phyloP scores from a whole-genome alignment of 1,140 invertebrate species.

The Eumaeus atala region DNA sequence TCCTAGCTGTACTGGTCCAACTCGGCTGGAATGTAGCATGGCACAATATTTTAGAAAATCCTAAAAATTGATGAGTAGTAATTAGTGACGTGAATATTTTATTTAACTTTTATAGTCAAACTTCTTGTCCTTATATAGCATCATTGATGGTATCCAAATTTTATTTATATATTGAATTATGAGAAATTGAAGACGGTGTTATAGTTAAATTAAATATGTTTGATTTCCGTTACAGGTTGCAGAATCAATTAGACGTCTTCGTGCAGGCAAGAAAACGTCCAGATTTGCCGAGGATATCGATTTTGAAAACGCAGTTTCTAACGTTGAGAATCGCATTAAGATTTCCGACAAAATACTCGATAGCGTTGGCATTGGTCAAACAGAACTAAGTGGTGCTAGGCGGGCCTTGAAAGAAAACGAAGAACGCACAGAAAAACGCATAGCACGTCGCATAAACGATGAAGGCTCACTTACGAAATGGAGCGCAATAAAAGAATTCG shows the following conservation, averaged over 20 bases:
- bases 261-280: slow-evolving; percentile 73
- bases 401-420: slow-evolving; percentile 66
- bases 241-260: slow-evolving; percentile 66
- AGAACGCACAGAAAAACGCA: slow-evolving; percentile 71
- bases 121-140: too few species aligned
- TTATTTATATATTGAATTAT: too few species aligned
- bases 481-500: slow-evolving; percentile 64
- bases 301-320: slow-evolving; percentile 73
- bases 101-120: too few species aligned
- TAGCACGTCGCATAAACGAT: slow-evolving; percentile 59
- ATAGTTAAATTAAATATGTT: too few species aligned
- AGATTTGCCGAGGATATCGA: slow-evolving; percentile 75
- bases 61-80: too few species aligned
- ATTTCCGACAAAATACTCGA: slow-evolving; percentile 77
- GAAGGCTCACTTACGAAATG: slow-evolving; percentile 72
- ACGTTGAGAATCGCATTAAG: slow-evolving; percentile 71
- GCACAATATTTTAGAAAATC: too few species aligned
- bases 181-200: too few species aligned
- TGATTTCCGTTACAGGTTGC: slow-evolving; percentile 51
- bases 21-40: too few species aligned
- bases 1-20: too few species aligned
- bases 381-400: slow-evolving; percentile 56
- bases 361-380: slow-evolving; percentile 66
- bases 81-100: too few species aligned
- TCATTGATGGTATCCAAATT: too few species aligned